These are phyloP conservation scores for Garrulus glandarius DNA, from an alignment of 2,797 vertebrate genomes.

Conservation along the genomic window DNA sequence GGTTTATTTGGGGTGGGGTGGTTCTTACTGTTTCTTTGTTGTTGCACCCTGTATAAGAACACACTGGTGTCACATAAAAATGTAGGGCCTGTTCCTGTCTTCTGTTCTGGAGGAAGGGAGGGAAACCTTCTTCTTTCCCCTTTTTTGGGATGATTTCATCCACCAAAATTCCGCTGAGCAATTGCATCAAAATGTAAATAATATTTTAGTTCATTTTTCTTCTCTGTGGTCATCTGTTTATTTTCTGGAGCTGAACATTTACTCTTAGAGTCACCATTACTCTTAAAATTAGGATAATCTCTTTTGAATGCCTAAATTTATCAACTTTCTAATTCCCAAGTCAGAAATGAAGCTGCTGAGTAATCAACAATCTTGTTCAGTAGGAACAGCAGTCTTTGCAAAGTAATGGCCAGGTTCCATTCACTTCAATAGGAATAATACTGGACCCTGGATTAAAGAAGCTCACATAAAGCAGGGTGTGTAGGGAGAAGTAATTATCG, in stretches of 20 bases:
- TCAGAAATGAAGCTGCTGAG: neutral
- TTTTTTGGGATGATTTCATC: neutral
- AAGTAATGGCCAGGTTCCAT: neutral
- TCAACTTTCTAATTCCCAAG: neutral
- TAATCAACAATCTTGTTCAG: neutral
- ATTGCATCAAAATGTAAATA: conserved; percentile 25
- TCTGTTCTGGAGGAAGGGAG: neutral
- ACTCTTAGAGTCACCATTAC: neutral
- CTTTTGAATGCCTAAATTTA: neutral
- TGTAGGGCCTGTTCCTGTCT: neutral
- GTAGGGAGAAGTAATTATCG: neutral
- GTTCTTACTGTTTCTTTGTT: neutral
- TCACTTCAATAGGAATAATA: neutral
- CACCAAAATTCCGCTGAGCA: neutral
- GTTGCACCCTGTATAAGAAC: neutral
- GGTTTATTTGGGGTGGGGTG: neutral
- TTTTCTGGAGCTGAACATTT: neutral
- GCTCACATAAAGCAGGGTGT: neutral
- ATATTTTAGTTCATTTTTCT: neutral
- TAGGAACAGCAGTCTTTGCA: neutral
- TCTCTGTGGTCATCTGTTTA: conserved; percentile 15
- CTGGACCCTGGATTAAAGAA: neutral
- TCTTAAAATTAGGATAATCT: conserved; percentile 31
- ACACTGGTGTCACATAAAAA: neutral
- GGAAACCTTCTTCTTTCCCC: neutral